These are phyloP conservation scores for Amblyteles armatorius DNA, from an alignment of 2,888 invertebrate species.

Conservation along the genomic window DNA sequence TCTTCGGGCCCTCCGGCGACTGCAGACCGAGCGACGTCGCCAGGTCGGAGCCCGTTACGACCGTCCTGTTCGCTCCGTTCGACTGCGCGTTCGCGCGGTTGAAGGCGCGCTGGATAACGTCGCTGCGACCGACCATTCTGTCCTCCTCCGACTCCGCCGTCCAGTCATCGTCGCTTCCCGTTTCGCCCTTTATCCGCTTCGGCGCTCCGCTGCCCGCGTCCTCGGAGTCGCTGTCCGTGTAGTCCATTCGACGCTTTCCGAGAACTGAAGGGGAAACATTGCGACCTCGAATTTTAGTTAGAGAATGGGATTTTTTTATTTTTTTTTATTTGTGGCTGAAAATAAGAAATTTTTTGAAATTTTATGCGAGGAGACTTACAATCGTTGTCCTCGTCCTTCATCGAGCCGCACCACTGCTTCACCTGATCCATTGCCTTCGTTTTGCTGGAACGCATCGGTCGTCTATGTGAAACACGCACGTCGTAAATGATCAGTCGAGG, in stretches of 20 bases:
- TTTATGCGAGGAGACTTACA: constrained; percentile 70
- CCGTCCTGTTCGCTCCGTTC: constrained; percentile 82
- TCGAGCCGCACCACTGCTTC: constrained; percentile 93
- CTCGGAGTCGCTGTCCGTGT: constrained; percentile 85
- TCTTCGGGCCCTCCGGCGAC: constrained; percentile 70
- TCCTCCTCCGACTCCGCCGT: constrained; percentile 85
- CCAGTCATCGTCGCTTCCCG: constrained; percentile 85
- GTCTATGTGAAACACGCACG: constrained; percentile 82
- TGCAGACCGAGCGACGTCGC: constrained; percentile 86
- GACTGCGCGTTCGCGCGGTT: constrained; percentile 81
- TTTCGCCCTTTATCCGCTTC: constrained; percentile 87
- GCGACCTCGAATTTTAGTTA: background rate
- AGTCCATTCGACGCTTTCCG: constrained; percentile 85
- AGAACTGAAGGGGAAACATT: constrained; percentile 70
- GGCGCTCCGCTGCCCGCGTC: constrained; percentile 83
- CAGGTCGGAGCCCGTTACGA: constrained; percentile 85
- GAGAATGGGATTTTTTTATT: background rate
- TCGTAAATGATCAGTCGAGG: constrained; percentile 10
- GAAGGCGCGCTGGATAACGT: constrained; percentile 83
- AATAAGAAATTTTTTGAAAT: background rate
- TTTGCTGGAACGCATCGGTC: constrained; percentile 92
- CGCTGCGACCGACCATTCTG: constrained; percentile 80
- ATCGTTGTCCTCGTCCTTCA: constrained; percentile 86
- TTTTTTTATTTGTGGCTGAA: background rate
- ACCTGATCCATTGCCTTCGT: constrained; percentile 93